phyloP scores from a whole-genome alignment of 2,113 vertebrate genomes.

The Chamaea fasciata region DNA sequence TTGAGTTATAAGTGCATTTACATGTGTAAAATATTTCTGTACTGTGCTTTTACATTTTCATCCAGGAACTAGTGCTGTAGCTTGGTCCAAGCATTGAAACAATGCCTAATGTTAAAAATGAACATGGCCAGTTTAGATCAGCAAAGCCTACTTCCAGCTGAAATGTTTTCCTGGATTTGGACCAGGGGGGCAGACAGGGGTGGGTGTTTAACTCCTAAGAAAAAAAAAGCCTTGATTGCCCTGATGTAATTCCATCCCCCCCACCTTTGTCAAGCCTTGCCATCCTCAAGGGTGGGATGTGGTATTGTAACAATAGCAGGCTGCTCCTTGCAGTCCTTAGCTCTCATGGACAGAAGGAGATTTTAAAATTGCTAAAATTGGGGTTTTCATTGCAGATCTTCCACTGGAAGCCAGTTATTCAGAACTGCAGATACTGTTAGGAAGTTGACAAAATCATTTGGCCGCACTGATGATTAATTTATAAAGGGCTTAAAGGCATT shows the following conservation, averaged over 20 bases:
- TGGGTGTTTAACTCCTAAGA: neutral
- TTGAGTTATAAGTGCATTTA: neutral
- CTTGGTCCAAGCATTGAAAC: neutral
- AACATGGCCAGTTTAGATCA: neutral
- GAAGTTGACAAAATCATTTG: conserved; percentile 53
- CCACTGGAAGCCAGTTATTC: neutral
- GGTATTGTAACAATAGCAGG: accelerated
- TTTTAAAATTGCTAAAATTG: neutral
- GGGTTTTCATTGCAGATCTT: neutral
- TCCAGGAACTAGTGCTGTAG: neutral
- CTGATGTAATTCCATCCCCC: neutral
- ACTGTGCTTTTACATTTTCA: neutral
- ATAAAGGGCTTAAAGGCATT: conserved; percentile 61
- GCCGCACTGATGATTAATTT: conserved; percentile 63
- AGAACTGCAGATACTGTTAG: conserved; percentile 33
- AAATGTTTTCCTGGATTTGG: neutral
- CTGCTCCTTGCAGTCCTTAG: neutral
- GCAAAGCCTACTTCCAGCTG: neutral
- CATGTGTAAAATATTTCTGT: neutral
- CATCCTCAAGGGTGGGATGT: neutral
- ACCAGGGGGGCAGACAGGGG: neutral
- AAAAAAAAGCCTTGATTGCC: neutral
- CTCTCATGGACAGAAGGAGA: neutral
- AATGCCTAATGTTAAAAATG: neutral
- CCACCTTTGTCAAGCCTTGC: neutral